Evolutionary conservation across 2,113 vertebrate species (phyloP).

Genomic region (Dolichallabes microphthalmus): DNA sequence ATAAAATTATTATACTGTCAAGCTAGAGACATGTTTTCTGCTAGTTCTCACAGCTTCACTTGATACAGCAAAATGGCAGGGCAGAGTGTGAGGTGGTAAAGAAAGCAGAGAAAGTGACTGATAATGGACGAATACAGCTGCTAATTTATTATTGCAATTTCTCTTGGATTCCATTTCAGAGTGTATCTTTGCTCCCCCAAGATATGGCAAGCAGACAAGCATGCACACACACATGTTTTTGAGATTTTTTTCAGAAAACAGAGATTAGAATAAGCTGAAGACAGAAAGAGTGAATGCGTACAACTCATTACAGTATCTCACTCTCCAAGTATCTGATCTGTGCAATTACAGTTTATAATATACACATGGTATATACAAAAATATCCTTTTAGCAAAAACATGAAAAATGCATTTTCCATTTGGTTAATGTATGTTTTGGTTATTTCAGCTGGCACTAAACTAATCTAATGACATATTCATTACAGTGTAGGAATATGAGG

Average conservation of each 20-base stretch:
- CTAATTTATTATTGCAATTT: conserved; percentile 9
- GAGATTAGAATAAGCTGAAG: background rate
- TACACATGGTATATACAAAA: background rate
- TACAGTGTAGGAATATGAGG: background rate
- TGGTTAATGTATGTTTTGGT: background rate
- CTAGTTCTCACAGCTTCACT: background rate
- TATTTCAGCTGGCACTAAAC: background rate
- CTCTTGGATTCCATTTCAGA: background rate
- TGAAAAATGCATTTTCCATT: background rate
- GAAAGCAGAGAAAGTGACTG: background rate
- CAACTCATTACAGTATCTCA: no score
- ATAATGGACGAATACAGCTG: background rate
- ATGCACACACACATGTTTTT: background rate
- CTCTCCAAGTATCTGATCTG: no score
- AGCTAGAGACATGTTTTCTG: background rate
- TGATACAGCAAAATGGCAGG: background rate
- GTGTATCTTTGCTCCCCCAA: background rate
- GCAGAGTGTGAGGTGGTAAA: background rate
- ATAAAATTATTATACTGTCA: background rate
- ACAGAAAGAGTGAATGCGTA: background rate
- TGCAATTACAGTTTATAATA: background rate
- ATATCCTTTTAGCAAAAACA: background rate
- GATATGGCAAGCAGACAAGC: background rate
- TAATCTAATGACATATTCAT: background rate
- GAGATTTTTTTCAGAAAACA: background rate